phyloP scores from a whole-genome alignment of 2,797 vertebrate species.

The Sylvia borin region DNA sequence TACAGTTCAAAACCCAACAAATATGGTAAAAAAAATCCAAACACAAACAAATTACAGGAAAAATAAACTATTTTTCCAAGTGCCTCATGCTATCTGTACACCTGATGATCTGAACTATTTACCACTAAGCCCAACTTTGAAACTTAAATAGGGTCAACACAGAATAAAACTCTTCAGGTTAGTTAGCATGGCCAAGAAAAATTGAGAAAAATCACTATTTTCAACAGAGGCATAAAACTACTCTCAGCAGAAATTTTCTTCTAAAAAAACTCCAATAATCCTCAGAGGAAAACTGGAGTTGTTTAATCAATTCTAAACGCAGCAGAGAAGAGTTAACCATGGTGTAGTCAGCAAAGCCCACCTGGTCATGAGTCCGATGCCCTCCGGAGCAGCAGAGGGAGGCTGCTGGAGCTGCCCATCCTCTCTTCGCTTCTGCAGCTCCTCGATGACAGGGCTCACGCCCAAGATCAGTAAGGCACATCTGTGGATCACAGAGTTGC shows the following conservation, averaged over 20 bases:
- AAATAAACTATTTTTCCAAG: background rate
- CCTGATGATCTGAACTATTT: background rate
- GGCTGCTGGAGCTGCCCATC: conserved; percentile 79
- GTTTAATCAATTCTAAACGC: background rate
- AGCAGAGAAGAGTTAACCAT: background rate
- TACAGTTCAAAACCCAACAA: background rate
- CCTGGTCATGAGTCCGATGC: conserved; percentile 92
- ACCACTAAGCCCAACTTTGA: background rate
- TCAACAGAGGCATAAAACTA: background rate
- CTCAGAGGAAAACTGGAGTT: background rate
- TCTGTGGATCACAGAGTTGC: conserved; percentile 96
- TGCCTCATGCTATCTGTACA: background rate
- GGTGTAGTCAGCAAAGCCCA: conserved; percentile 56
- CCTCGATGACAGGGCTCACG: conserved; percentile 88
- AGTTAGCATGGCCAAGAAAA: background rate
- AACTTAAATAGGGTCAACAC: background rate
- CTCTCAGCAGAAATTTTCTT: background rate
- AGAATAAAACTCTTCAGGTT: background rate
- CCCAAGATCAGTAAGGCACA: conserved; percentile 92
- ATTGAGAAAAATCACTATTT: background rate
- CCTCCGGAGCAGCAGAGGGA: conserved; percentile 80
- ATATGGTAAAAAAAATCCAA: background rate
- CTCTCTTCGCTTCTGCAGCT: conserved; percentile 84
- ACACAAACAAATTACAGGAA: background rate
- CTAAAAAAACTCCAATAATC: background rate